A percentile compares a stretch with the other conserved stretches of the same genome.
These are phyloP conservation scores for Pseudomyrmex concolor DNA, from an alignment of 1,140 invertebrate genomes.

Conservation along the genomic window DNA sequence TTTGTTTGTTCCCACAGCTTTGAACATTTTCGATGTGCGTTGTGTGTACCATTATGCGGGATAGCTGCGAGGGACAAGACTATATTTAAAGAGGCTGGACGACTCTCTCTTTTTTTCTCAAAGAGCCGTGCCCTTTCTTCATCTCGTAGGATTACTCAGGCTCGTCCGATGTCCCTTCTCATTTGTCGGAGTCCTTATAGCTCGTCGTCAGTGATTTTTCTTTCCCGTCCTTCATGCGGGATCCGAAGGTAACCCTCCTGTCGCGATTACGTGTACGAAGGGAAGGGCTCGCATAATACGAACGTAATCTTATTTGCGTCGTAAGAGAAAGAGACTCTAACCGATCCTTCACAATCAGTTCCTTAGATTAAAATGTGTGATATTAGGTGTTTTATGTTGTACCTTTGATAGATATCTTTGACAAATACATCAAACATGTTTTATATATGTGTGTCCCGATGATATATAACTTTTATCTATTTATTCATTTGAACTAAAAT, in stretches of 20 bases:
- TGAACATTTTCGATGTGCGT: background rate
- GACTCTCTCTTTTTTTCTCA: background rate
- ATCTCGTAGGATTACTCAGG: conserved; percentile 62
- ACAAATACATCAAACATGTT: too few relatives aligned
- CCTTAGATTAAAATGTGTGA: background rate
- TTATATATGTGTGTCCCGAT: too few relatives aligned
- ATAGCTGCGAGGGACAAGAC: conserved; percentile 21
- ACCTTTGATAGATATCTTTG: too few relatives aligned
- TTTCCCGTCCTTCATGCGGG: background rate
- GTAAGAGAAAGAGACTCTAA: background rate
- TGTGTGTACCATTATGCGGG: background rate
- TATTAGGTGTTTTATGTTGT: too few relatives aligned
- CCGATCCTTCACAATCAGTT: conserved; percentile 43
- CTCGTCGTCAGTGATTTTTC: conserved; percentile 60
- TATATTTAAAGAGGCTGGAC: conserved; percentile 14
- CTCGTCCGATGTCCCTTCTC: conserved; percentile 47
- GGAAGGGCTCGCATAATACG: conserved; percentile 12
- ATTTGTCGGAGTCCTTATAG: conserved; percentile 62
- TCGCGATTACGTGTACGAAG: conserved; percentile 15
- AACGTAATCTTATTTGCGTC: conserved; percentile 44
- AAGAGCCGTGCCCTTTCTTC: background rate
- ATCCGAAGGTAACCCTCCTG: background rate
- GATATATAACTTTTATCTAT: too few relatives aligned
- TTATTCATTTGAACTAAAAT: too few relatives aligned
- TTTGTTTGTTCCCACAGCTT: background rate